Base-by-base conservation (phyloP, 2,113 vertebrate species). In the Lampris megalopsis region DNA sequence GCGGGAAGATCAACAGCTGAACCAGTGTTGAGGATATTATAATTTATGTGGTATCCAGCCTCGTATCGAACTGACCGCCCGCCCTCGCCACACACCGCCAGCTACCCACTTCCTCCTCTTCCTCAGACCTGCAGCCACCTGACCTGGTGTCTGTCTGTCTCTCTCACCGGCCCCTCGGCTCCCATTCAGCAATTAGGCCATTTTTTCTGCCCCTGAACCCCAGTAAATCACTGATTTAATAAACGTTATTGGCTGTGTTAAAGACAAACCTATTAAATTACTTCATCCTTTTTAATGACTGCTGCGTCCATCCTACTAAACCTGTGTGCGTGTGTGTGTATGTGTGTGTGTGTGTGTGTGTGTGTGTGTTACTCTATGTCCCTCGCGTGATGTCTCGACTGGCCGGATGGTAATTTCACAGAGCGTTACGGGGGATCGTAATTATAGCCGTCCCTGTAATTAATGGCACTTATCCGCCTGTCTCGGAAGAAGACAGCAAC, bases 371-470 rank as follows among this genome's bases (percentile, higher is more conserved):
- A 41, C 38, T 40, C 2, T 65, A n/a, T 2, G 2, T 40, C 13
- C 43, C 62, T 63, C 52, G 37, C 73, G 61, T 64, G 63, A 71
- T 52, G 64, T 79, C 75, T 52, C 59, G 24, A 37, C 71, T 66
- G 73, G 59, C 40, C 2, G 11, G 75, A 68, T 56, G 47, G 42
- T 89, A 71, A 84, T 84, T 88, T 86, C 63, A 63, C 67, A 43
- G 49, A 75, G 71, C 41, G n/a, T 77, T 65, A 78, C 60, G 63
- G 73, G 0, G 9, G 68, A 64, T 65, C 7, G 38, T 90, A 91
- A 92, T 92, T 93, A 87, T 63, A 89, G 80, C 58, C 81, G 83
- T 91, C 87, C 82, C 81, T 89, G 88, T 88, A 89, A 92, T 92
- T 86, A 91, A 92, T 88, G 79, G 63, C 63, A 70, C 72, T 87